phyloP scores from a whole-genome alignment of 2,888 invertebrate species.

The Hoplodrina ambigua region DNA sequence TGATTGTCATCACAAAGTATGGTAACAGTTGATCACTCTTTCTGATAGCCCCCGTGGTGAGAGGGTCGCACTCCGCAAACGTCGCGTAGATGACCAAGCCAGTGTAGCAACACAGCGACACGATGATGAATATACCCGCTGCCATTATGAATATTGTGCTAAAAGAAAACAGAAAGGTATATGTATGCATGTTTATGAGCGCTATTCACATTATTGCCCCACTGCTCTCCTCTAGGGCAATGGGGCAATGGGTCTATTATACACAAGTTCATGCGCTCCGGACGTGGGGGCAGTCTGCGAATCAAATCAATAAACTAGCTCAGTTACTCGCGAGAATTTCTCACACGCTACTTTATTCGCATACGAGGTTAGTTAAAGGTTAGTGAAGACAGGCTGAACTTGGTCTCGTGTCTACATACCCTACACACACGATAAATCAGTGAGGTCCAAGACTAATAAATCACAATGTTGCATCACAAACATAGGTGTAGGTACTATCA shows the following conservation, averaged over 20 bases:
- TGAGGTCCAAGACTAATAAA: background rate
- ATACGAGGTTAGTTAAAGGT: too few species aligned
- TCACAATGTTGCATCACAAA: background rate
- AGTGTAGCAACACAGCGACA: constrained; percentile 95
- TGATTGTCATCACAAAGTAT: constrained; percentile 95
- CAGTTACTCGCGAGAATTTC: background rate
- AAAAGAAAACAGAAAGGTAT: constrained; percentile 65
- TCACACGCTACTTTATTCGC: background rate
- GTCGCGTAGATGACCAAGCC: constrained; percentile 96
- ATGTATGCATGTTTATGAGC: too few species aligned
- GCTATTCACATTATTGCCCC: background rate
- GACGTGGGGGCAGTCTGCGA: background rate
- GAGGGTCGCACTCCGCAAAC: constrained; percentile 96
- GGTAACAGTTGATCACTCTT: constrained; percentile 95
- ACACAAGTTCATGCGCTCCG: background rate
- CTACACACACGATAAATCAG: background rate
- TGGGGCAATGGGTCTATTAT: background rate
- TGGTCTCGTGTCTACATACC: background rate
- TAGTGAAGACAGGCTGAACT: too few species aligned
- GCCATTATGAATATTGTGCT: constrained; percentile 95
- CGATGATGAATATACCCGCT: constrained; percentile 93
- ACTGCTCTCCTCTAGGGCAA: background rate
- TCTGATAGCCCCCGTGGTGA: constrained; percentile 92
- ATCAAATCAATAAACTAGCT: background rate
- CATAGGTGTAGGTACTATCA: background rate